A percentile compares a stretch with the other conserved stretches of the same genome.
These are phyloP conservation scores for Ellobium chinense DNA, from an alignment of 2,888 invertebrate species.

Conservation along the genomic window DNA sequence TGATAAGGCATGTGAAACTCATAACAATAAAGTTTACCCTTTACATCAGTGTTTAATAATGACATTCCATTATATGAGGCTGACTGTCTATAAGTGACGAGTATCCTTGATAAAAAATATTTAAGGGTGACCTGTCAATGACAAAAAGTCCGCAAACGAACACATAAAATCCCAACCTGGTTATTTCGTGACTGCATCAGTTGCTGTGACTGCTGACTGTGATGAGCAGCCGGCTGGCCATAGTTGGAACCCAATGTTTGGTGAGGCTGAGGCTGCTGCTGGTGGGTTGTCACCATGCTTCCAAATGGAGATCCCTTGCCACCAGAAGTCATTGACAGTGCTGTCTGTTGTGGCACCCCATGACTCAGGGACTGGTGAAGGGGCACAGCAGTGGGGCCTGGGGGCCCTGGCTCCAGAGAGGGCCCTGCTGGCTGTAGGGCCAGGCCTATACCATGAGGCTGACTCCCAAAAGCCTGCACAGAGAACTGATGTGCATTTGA, in stretches of 20 bases:
- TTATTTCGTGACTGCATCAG: not conserved
- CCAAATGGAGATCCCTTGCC: slow-evolving; percentile 54
- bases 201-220: slow-evolving; percentile 12
- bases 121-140: not conserved
- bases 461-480: slow-evolving; percentile 68
- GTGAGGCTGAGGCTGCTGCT: slow-evolving; percentile 55
- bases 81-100: too few species aligned
- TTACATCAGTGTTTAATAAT: too few species aligned
- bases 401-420: slow-evolving; percentile 43
- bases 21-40: too few species aligned
- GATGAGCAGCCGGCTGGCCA: slow-evolving; percentile 13
- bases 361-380: slow-evolving; percentile 55
- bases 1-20: too few species aligned
- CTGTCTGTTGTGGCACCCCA: slow-evolving; percentile 47
- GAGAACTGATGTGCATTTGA: slow-evolving; percentile 71
- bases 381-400: slow-evolving; percentile 41
- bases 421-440: slow-evolving; percentile 59
- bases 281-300: slow-evolving; percentile 49
- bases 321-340: slow-evolving; percentile 8
- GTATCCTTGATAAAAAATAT: too few species aligned
- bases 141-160: not conserved
- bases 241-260: slow-evolving; percentile 18
- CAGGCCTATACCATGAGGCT: slow-evolving; percentile 65
- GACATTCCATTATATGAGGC: too few species aligned
- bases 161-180: not conserved